These are phyloP conservation scores for Sinhomidia bicolor DNA, from an alignment of 2,888 invertebrate species.

Conservation along the genomic window DNA sequence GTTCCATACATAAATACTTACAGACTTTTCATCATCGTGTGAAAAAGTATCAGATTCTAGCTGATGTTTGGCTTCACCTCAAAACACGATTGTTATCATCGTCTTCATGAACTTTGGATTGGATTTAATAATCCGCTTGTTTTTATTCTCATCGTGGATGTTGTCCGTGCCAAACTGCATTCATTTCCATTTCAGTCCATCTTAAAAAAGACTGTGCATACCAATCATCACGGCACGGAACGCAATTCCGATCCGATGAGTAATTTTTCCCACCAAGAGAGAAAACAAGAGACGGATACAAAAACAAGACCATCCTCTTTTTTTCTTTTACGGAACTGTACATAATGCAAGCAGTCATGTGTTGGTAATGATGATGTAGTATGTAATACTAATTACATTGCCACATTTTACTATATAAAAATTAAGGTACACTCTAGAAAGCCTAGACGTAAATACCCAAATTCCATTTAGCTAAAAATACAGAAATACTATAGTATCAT, in stretches of 20 bases:
- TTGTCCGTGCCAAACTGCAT: conserved; percentile 54
- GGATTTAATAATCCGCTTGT: conserved; percentile 9
- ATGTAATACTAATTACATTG: not conserved
- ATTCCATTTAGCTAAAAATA: conserved; percentile 50
- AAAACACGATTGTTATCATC: conserved; percentile 25
- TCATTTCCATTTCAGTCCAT: conserved; percentile 70
- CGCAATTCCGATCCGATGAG: conserved; percentile 61
- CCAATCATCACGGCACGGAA: not conserved
- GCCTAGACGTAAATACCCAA: conserved; percentile 51
- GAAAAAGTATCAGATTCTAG: not conserved
- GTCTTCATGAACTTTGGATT: conserved; percentile 56
- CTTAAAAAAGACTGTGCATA: conserved; percentile 38
- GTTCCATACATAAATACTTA: not conserved
- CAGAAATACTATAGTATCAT: not conserved
- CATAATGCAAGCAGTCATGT: not conserved
- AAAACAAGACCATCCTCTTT: not conserved
- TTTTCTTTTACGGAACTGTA: not conserved
- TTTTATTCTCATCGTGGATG: not conserved
- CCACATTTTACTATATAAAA: not conserved
- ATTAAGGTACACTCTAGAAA: not conserved
- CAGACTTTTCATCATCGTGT: not conserved
- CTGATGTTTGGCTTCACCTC: conserved; percentile 32
- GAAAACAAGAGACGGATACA: not conserved
- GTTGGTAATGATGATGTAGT: not conserved
- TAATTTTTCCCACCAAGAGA: not conserved